These are phyloP conservation scores for Bombyx huttoni DNA, from an alignment of 2,888 invertebrate species.

Conservation along the genomic window DNA sequence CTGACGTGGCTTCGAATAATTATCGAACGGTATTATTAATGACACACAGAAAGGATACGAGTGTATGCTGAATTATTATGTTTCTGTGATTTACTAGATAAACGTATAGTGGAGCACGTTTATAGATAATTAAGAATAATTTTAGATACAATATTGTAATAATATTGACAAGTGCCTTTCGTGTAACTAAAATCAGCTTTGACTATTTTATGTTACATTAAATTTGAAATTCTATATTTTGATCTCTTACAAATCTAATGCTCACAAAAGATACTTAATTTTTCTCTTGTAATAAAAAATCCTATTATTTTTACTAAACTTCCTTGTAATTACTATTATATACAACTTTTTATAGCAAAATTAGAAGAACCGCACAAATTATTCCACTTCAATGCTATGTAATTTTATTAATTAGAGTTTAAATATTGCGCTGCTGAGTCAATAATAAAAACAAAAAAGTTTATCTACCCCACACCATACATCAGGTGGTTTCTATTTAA, in stretches of 20 bases:
- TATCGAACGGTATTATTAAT: neutral
- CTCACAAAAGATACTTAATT: constrained; percentile 54
- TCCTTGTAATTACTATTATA: no score
- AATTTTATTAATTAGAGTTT: no score
- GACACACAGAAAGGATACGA: neutral
- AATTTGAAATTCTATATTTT: neutral
- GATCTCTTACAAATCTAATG: constrained; percentile 11
- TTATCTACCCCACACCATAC: no score
- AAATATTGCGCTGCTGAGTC: no score
- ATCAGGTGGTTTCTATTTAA: no score
- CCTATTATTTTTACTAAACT: neutral
- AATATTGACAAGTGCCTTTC: neutral
- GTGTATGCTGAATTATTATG: neutral
- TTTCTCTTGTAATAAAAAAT: constrained; percentile 3
- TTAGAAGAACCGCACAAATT: neutral
- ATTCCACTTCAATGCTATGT: no score
- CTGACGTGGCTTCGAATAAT: neutral
- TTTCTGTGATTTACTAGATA: neutral
- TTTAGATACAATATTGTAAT: neutral
- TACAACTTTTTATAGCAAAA: neutral
- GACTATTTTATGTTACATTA: neutral
- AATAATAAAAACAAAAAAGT: no score
- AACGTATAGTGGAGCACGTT: neutral
- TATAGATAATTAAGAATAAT: neutral
- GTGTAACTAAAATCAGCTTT: neutral